Percentiles rank a stretch among this genome's conserved stretches.
phyloP scores from a whole-genome alignment of 2,113 vertebrate species.

The Azemiops feae region DNA sequence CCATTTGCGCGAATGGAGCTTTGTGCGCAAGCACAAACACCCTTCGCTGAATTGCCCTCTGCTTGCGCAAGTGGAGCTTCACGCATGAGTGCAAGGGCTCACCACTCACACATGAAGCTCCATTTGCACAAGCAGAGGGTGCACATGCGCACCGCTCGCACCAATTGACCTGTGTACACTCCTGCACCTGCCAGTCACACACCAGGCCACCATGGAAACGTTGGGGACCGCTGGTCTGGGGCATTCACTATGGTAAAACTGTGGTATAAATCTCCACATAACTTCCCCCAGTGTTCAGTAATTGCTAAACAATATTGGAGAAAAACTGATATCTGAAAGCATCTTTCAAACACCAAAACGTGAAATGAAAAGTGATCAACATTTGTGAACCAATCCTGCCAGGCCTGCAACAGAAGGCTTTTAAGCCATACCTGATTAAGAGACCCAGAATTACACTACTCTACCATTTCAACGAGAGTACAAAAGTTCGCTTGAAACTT shows the following conservation, averaged over 20 bases:
- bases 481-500: background rate
- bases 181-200: background rate
- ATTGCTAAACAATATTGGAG: background rate
- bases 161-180: background rate
- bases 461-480: background rate
- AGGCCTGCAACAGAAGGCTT: background rate
- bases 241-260: background rate
- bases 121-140: background rate
- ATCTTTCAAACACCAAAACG: background rate
- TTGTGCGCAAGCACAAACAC: background rate
- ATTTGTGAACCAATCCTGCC: background rate
- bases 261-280: background rate
- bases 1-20: background rate
- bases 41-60: background rate
- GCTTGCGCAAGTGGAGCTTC: background rate
- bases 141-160: background rate
- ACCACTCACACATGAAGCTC: background rate
- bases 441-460: background rate
- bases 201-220: background rate
- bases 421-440: background rate
- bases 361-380: background rate
- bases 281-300: background rate
- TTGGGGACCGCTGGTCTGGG: background rate
- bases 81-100: background rate
- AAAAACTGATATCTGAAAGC: background rate